phyloP scores from a whole-genome alignment of 2,797 vertebrate genomes.

The Euphonia xanthogaster region DNA sequence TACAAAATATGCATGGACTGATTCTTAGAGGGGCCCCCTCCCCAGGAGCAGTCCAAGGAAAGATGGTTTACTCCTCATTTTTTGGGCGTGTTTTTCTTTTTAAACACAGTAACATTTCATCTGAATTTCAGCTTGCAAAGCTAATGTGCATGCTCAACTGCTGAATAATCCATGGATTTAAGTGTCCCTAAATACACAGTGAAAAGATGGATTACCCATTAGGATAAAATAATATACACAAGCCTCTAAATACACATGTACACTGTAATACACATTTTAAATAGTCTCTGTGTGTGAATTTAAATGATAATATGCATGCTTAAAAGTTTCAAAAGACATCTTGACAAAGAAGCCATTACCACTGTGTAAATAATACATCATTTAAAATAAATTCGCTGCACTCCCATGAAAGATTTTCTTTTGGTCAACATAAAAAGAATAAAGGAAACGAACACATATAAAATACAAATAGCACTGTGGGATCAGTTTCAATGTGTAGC shows the following conservation, averaged over 20 bases:
- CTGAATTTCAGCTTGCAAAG: slow-evolving; percentile 26
- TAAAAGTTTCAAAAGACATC: slow-evolving; percentile 57
- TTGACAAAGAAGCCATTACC: slow-evolving; percentile 61
- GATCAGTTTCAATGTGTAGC: not conserved
- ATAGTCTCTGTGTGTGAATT: slow-evolving; percentile 54
- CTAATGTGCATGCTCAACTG: slow-evolving; percentile 18
- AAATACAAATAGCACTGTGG: not conserved
- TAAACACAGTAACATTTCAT: not conserved
- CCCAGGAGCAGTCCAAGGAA: not conserved
- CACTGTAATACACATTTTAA: slow-evolving; percentile 55
- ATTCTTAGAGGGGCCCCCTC: not conserved
- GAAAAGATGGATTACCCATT: slow-evolving; percentile 69
- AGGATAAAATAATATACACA: slow-evolving; percentile 66
- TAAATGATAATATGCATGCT: slow-evolving; percentile 46
- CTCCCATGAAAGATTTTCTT: slow-evolving; percentile 23
- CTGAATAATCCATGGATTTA: slow-evolving; percentile 65
- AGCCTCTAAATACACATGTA: slow-evolving; percentile 62
- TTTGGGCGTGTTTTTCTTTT: not conserved
- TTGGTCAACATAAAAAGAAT: slow-evolving; percentile 1
- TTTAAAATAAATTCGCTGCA: slow-evolving; percentile 51
- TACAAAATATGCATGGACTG: not conserved
- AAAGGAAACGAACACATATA: not conserved
- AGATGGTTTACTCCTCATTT: not conserved
- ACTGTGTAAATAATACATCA: slow-evolving; percentile 65
- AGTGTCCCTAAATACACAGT: slow-evolving; percentile 64